Percentiles rank a stretch among this genome's conserved stretches.
Conservation (phyloP, 1,140 invertebrate species). For the Lutraria rhynchaena region DNA sequence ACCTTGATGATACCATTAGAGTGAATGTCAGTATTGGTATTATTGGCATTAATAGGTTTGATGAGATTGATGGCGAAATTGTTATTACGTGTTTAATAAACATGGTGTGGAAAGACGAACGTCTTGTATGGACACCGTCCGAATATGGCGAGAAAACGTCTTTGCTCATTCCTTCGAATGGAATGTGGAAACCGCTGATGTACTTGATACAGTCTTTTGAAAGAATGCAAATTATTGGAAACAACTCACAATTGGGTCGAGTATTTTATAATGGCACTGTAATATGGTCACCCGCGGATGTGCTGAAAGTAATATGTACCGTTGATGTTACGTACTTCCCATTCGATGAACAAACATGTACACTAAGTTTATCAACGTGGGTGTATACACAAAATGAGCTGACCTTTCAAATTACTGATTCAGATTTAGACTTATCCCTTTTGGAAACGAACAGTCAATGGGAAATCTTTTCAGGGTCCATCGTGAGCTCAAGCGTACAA, state of each 20-base stretch:
- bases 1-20: constrained; percentile 6
- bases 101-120: constrained; percentile 31
- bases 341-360: constrained; percentile 30
- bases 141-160: constrained; percentile 28
- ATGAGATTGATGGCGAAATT: constrained; percentile 37
- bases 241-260: not conserved
- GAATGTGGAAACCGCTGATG: constrained; percentile 40
- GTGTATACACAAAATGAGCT: constrained; percentile 8
- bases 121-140: constrained; percentile 6
- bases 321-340: constrained; percentile 55
- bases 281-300: not conserved
- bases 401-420: not conserved
- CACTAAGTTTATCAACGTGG: not conserved
- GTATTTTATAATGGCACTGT: constrained; percentile 12
- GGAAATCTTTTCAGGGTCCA: not conserved
- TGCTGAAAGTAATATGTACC: constrained; percentile 18
- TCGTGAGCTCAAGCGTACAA: not conserved
- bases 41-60: constrained; percentile 40
- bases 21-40: constrained; percentile 1
- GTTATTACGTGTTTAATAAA: not conserved
- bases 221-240: constrained; percentile 22
- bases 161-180: constrained; percentile 20
- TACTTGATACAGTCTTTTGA: constrained; percentile 40
- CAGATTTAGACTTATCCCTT: not conserved
- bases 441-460: constrained; percentile 48